phyloP scores from a whole-genome alignment of 2,888 invertebrate species.

The Chloroclystis v-ata region DNA sequence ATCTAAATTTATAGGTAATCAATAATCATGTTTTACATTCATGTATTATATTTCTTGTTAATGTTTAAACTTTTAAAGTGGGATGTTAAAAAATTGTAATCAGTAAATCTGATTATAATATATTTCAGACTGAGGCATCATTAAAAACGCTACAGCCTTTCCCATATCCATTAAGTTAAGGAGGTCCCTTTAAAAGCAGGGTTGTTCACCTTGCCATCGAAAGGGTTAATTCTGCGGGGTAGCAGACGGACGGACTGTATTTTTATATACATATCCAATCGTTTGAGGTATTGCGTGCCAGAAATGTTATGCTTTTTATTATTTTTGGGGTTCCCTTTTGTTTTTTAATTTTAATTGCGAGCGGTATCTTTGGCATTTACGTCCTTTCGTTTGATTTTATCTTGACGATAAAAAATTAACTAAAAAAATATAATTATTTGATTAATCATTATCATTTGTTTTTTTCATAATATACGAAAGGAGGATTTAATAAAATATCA shows the following conservation, averaged over 20 bases:
- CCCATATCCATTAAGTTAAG: slow-evolving; percentile 36
- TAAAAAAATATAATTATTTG: too few relatives aligned
- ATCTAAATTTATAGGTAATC: too few relatives aligned
- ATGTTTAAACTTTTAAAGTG: too few relatives aligned
- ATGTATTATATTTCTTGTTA: too few relatives aligned
- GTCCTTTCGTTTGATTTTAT: background rate
- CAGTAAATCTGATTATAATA: too few relatives aligned
- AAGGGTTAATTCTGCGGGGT: slow-evolving; percentile 75
- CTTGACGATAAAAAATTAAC: background rate
- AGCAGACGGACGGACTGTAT: slow-evolving; percentile 57
- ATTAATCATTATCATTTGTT: too few relatives aligned
- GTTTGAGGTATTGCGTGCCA: slow-evolving; percentile 61
- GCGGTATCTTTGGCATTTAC: slow-evolving; percentile 14
- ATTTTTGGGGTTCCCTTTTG: slow-evolving; percentile 53
- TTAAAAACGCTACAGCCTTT: slow-evolving; percentile 36
- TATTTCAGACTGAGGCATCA: too few relatives aligned
- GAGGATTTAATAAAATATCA: too few relatives aligned
- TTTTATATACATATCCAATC: slow-evolving; percentile 30
- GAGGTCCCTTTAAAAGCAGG: slow-evolving; percentile 63
- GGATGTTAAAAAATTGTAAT: background rate
- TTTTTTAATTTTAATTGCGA: slow-evolving; percentile 42
- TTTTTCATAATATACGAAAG: too few relatives aligned
- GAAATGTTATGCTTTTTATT: slow-evolving; percentile 55
- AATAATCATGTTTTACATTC: too few relatives aligned
- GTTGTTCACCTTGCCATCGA: slow-evolving; percentile 74